Base-by-base conservation (phyloP, 2,797 vertebrate species). In the Xiphorhynchus erythropygius region DNA sequence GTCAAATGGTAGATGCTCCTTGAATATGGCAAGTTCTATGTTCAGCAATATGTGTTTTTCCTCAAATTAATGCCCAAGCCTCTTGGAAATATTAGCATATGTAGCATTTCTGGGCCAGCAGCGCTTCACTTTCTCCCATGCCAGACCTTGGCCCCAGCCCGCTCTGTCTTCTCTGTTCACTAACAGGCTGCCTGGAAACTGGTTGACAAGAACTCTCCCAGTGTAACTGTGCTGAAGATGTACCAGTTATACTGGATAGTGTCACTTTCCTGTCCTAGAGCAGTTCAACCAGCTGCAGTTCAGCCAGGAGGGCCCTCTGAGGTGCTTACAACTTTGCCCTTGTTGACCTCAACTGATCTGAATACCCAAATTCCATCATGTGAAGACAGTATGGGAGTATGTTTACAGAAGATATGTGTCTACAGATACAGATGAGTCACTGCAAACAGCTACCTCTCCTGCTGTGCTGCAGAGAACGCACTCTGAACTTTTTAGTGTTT, bases 401-500 rank as follows among this genome's bases (percentile, higher is more conserved):
- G 7, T 57, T 77, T 50, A 47, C 53, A 41, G 68, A 33, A n/a
- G 24, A 30, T 59, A 32, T 41, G 13, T 41, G 59, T 49, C 55
- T 74, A 60, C 33, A 35, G 55, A 56, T 30, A 32, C 9, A 82
- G 65, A 60, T 28, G 13, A 85, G 63, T 33, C 59, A 41, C 47
- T 84, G 74, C 68, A 85, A 56, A 69, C 69, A 78, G 57, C 65
- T 68, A 18, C 49, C 41, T 62, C 62, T 71, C 27, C 8, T 41
- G 63, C 47, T 55, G 18, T 46, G 39, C 75, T 53, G 62, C 62
- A 2, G 6, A 67, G 37, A 64, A 68, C 64, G 57, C 49, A 56
- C 63, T 83, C 80, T 59, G 67, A 92, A 91, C 92, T 81, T 84
- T 71, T 39, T 57, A 50, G 74, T 96, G 71, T 84, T 96, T 94